Evolutionary conservation across 2,888 invertebrate genomes (phyloP), one percentile per base, ranked within the genome.

Genomic region (Pardosa pseudoannulata): DNA sequence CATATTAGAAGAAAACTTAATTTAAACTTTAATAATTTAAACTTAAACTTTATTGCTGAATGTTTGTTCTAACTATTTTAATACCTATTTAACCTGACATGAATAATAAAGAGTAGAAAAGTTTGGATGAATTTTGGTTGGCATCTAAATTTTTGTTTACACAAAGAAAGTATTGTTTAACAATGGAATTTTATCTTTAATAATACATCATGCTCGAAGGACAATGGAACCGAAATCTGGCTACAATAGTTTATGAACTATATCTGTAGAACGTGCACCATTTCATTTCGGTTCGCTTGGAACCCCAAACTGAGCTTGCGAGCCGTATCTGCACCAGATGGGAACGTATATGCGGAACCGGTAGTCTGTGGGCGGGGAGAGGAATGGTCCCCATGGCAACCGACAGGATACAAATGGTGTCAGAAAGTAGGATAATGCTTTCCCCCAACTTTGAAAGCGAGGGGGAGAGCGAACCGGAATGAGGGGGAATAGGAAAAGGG

Each of bases 321-420:
- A 70, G 78, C 68, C 67, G 70, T n/a, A 41, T 68, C 41, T 41
- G 82, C 64, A 67, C 73, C 78, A 83, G 83, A 83, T 83, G 82
- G 76, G 76, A 83, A 41, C 67, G 65, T 79, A 79, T 80, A 73
- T 78, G 68, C 56, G 39, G 73, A 65, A 71, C 64, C 81, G 71
- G 78, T 71, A 62, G 71, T 65, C 67, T 31, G 32, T 31, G 71
- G 83, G 83, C 75, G 75, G 76, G 82, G 82, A 71, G 62, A 70
- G 64, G 75, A 70, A 32, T n/a, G 46, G 83, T 83, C 41, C 19
- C 78, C 78, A 73, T 78, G 83, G 78, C 29, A 36, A 83, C 83
- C 83, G 78, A 83, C 83, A 83, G 78, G 83, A 83, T 83, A 83
- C 83, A 83, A 83, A 83, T 83, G 75, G 83, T 83, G 78, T 83